A percentile compares a stretch with the other conserved stretches of the same genome.
Conservation (phyloP, 2,113 vertebrate species). For the Sardina pilchardus region DNA sequence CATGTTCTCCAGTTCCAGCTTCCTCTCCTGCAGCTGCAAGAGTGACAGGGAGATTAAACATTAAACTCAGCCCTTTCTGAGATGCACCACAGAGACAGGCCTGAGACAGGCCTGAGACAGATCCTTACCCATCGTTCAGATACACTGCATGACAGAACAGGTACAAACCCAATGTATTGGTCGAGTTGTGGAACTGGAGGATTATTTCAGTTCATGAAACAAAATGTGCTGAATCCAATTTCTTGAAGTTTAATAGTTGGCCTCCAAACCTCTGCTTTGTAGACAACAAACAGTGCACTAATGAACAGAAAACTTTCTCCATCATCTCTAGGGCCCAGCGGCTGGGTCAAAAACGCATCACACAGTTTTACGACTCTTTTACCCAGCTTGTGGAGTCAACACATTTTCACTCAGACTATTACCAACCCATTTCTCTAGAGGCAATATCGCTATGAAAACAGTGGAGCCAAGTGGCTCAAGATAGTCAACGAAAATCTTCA, state of each 20-base stretch:
- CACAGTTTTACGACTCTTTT: neutral
- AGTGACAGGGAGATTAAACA: slow-evolving; percentile 11
- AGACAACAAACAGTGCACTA: too few species aligned
- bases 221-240: neutral
- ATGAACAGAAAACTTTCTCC: neutral
- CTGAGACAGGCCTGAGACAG: neutral
- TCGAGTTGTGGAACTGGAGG: neutral
- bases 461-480: neutral
- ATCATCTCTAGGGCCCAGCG: neutral
- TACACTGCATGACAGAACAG: neutral
- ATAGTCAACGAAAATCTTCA: neutral
- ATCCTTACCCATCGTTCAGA: neutral
- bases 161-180: neutral
- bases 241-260: too few species aligned
- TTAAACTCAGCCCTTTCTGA: neutral
- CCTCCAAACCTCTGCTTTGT: too few species aligned
- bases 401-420: neutral
- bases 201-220: neutral
- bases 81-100: neutral
- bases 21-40: slow-evolving; percentile 80
- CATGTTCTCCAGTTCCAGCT: slow-evolving; percentile 81
- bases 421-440: neutral
- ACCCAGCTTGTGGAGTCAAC: neutral
- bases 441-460: neutral
- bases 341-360: neutral